Evolutionary conservation across 2,797 vertebrate genomes (phyloP).

Genomic region (Champsocephalus esox): DNA sequence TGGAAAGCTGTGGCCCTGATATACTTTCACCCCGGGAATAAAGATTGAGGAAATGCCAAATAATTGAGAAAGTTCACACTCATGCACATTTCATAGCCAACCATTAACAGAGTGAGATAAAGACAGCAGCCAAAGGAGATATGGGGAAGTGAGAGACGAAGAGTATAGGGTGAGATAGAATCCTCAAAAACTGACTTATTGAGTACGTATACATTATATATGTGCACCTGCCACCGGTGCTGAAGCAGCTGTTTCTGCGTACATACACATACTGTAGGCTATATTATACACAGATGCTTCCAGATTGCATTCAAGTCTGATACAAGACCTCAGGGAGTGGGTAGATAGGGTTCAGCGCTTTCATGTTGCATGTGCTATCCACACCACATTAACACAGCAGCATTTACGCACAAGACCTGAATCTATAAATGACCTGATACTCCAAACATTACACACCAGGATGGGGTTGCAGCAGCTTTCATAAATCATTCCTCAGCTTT

Average conservation of each 20-base stretch:
- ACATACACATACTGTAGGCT: background rate
- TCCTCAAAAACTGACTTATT: background rate
- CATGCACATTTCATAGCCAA: slow-evolving; percentile 33
- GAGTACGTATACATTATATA: background rate
- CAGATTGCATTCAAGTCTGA: background rate
- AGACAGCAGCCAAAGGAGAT: slow-evolving; percentile 23
- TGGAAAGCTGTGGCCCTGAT: slow-evolving; percentile 18
- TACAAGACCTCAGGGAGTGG: slow-evolving; percentile 17
- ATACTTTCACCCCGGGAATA: slow-evolving; percentile 9
- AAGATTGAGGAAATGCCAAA: slow-evolving; percentile 11
- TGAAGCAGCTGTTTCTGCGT: slow-evolving; percentile 1
- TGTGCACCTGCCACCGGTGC: background rate
- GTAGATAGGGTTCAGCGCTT: slow-evolving; percentile 26
- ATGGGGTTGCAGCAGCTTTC: background rate
- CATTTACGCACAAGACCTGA: slow-evolving; percentile 16
- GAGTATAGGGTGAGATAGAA: slow-evolving; percentile 6
- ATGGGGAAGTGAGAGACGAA: slow-evolving; percentile 24
- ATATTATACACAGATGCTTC: background rate
- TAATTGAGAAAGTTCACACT: slow-evolving; percentile 34
- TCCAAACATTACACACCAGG: slow-evolving; percentile 15
- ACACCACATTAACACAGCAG: slow-evolving; percentile 11
- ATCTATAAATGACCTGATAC: slow-evolving; percentile 22
- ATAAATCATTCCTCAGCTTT: background rate
- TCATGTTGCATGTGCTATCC: slow-evolving; percentile 14
- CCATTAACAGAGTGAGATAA: slow-evolving; percentile 30